These are phyloP conservation scores for Synanthedon andrenaeformis DNA, from an alignment of 2,888 invertebrate species.

Conservation along the genomic window DNA sequence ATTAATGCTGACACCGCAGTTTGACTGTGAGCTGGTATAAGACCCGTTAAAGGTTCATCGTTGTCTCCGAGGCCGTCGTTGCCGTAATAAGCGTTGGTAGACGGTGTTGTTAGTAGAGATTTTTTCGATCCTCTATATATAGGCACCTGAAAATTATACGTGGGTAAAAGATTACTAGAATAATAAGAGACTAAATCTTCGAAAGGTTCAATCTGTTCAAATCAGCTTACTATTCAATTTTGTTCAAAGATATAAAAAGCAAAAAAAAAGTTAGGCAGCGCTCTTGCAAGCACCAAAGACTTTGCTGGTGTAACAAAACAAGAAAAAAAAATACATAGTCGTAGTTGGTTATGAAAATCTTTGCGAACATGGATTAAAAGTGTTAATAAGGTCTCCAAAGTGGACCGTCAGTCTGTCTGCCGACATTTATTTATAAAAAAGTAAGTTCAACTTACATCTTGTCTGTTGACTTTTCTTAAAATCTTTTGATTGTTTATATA, in stretches of 20 bases:
- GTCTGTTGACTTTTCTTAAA: slow-evolving; percentile 67
- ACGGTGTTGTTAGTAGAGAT: slow-evolving; percentile 47
- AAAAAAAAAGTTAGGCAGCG: neutral
- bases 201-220: no score
- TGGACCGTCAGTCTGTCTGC: no score
- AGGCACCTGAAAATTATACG: slow-evolving; percentile 69
- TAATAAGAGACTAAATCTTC: no score
- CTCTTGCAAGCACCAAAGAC: no score
- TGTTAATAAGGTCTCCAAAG: neutral
- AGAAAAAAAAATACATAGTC: no score
- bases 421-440: no score
- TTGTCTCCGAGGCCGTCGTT: slow-evolving; percentile 79
- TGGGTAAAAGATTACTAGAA: neutral
- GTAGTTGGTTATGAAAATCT: no score
- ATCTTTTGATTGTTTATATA: slow-evolving; percentile 77
- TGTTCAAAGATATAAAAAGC: neutral
- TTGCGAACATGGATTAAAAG: no score
- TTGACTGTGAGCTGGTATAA: slow-evolving; percentile 53
- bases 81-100: slow-evolving; percentile 63
- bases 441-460: slow-evolving; percentile 66
- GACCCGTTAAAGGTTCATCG: slow-evolving; percentile 43
- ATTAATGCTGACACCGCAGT: slow-evolving; percentile 73
- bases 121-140: slow-evolving; percentile 74
- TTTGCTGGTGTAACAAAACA: no score
- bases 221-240: no score